phyloP scores from a whole-genome alignment of 2,113 vertebrate species.

The Strix uralensis region DNA sequence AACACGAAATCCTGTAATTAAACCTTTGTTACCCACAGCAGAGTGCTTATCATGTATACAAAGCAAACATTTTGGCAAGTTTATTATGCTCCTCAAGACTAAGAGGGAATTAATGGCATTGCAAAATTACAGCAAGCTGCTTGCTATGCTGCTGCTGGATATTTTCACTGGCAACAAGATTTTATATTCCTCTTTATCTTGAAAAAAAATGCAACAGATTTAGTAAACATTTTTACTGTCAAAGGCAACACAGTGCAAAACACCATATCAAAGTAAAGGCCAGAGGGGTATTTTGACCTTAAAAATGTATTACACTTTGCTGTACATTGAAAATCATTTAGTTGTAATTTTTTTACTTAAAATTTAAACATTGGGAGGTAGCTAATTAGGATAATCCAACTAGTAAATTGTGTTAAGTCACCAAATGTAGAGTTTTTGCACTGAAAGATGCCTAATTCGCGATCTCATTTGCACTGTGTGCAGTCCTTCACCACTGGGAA shows the following conservation, averaged over 20 bases:
- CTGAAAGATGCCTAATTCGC: neutral
- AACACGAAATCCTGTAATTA: conserved; percentile 40
- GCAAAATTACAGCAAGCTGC: conserved; percentile 39
- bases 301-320: neutral
- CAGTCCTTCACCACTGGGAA: neutral
- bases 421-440: neutral
- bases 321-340: neutral
- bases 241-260: neutral
- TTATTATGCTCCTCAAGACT: conserved; percentile 26
- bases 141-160: neutral
- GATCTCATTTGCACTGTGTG: neutral
- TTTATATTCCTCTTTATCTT: neutral
- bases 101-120: conserved; percentile 12
- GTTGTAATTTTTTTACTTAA: neutral
- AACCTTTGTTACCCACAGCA: conserved; percentile 15
- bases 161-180: conserved; percentile 1
- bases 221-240: neutral
- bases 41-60: neutral
- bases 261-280: neutral
- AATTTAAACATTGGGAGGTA: neutral
- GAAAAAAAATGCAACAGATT: neutral
- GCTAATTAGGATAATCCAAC: neutral
- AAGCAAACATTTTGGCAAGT: conserved; percentile 46
- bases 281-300: neutral
- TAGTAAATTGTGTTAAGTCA: neutral